phyloP scores from a whole-genome alignment of 2,888 invertebrate species.

The Pemphredon lugubris region DNA sequence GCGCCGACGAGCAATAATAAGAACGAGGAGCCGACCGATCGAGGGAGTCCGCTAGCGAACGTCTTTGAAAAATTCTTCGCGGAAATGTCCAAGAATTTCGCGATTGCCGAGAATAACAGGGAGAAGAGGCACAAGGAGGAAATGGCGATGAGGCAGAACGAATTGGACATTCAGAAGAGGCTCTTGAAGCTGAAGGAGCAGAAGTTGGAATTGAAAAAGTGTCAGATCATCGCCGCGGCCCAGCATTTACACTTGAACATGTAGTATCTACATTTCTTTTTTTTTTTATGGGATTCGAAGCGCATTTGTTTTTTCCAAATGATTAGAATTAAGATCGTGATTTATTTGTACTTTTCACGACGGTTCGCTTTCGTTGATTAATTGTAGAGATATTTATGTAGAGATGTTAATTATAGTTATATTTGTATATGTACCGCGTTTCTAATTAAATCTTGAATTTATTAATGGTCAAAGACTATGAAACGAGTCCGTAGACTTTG shows the following conservation, averaged over 20 bases:
- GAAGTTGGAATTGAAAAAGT: constrained; percentile 66
- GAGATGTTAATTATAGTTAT: too few species aligned
- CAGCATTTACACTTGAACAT: constrained; percentile 62
- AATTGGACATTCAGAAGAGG: constrained; percentile 68
- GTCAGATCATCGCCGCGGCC: constrained; percentile 64
- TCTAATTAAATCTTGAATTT: too few species aligned
- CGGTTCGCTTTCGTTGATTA: too few species aligned
- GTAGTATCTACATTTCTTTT: constrained; percentile 1
- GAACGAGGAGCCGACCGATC: constrained; percentile 12
- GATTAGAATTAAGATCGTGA: constrained; percentile 3
- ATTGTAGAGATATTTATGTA: too few species aligned
- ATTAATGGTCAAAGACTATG: too few species aligned
- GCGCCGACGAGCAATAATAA: constrained; percentile 3
- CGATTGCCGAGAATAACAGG: constrained; percentile 61
- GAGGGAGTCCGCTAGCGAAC: constrained; percentile 25
- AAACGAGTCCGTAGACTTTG: too few species aligned
- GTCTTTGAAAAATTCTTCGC: constrained; percentile 57
- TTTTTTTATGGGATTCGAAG: not conserved
- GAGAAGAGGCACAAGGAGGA: constrained; percentile 70
- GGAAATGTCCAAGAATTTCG: constrained; percentile 65
- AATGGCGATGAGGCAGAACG: constrained; percentile 65
- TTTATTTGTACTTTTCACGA: too few species aligned
- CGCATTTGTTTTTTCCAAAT: not conserved
- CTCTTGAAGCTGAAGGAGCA: constrained; percentile 70
- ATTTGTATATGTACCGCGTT: too few species aligned